Base-by-base conservation (phyloP, 2,113 vertebrate species). In the Ploceus nigricollis region DNA sequence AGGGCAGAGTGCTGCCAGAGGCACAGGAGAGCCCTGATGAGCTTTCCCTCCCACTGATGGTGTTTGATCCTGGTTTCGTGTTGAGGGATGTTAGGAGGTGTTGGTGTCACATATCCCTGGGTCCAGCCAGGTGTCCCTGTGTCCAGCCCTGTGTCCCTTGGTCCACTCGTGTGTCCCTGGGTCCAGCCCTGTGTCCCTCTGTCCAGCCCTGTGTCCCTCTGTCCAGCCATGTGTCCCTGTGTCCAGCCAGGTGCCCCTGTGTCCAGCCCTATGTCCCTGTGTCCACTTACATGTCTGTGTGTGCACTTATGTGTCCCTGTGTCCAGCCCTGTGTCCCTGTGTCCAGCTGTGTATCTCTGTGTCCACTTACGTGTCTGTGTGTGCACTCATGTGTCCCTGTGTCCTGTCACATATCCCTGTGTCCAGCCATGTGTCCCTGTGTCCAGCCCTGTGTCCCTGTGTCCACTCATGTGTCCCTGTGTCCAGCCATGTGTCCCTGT, bases 61-160 rank as follows among this genome's bases (percentile, higher is more conserved):
- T 1, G 11, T 35, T 69, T 1, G 0, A n/a, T 10, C 39, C 18
- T 0, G 0, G 44, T 47, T 82, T 88, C 0, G 0, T 39, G 51
- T 53, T 39, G 40, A 0, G 1, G 64, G n/a, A 17, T 13, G 5
- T 51, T 17, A 15, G 63, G 15, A 68, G 23, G 24, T 3, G 25
- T 14, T 2, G 18, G 39, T 61, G 54, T 68, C 31, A 20, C 1
- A 0, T 30, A 1, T 64, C 45, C 66, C 7, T 33, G 40, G 5
- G 28, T 63, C 61, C 40, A 22, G 18, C 19, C 13, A 3, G 2
- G 18, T 63, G 9, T 63, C 39, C 27, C 12, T 27, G 23, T n/a
- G 65, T 48, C 44, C 23, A 40, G 19, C 19, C 8, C 2, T 9
- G 11, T 61, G 3, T 64, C 54, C 33, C 19, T 2, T 2, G 16